phyloP scores from a whole-genome alignment of 2,113 vertebrate genomes.

The Nyctereutes procyonoides region DNA sequence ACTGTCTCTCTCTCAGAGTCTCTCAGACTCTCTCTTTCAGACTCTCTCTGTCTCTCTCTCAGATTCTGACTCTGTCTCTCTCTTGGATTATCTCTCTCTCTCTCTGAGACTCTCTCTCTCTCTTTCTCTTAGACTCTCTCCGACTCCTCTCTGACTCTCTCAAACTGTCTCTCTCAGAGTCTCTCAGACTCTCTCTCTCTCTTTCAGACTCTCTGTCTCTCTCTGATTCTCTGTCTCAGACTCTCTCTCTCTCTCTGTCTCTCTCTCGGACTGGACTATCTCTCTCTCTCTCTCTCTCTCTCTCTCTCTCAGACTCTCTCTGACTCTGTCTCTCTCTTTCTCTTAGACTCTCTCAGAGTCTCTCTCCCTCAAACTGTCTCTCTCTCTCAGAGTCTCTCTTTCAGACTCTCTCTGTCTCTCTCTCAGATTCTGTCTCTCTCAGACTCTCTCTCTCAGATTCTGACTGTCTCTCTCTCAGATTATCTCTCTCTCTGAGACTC shows the following conservation, averaged over 20 bases:
- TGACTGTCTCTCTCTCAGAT: background rate
- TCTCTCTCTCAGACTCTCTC: background rate
- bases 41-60: background rate
- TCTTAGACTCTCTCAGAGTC: too few relatives aligned
- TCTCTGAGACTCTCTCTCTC: too few relatives aligned
- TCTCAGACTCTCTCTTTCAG: too few relatives aligned
- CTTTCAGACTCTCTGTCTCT: too few relatives aligned
- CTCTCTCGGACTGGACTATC: background rate
- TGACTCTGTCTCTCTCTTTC: too few relatives aligned
- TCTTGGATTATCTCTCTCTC: background rate
- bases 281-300: too few relatives aligned
- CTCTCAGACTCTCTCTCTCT: background rate
- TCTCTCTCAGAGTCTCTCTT: background rate
- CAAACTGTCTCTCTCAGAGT: background rate
- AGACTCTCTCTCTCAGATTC: too few relatives aligned
- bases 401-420: background rate
- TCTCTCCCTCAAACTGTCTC: background rate
- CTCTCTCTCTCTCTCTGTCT: background rate
- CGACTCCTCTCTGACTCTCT: background rate
- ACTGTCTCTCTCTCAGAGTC: background rate
- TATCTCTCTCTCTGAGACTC: background rate
- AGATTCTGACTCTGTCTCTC: too few relatives aligned
- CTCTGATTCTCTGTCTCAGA: too few relatives aligned
- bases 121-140: background rate
- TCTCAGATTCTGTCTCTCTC: background rate